Evolutionary conservation across 1,140 invertebrate genomes (phyloP), one percentile per base, ranked within the genome.

Genomic region (Phortica variegata): DNA sequence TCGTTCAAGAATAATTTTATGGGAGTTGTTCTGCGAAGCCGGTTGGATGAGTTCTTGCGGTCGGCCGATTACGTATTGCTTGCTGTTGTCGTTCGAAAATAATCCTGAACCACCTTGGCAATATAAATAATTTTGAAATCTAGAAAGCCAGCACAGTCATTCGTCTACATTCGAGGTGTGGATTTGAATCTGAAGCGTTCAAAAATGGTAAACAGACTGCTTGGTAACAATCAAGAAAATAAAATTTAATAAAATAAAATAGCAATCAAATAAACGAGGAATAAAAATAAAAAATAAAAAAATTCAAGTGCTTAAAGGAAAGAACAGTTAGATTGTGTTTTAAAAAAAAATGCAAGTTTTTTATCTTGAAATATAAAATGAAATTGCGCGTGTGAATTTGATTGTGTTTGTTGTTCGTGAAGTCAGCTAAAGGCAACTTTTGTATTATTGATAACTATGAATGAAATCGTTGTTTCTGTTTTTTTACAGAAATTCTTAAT

Each of bases 91-190:
- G 43, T 38, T 42, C 46, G 39, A 47, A 31, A 36, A 46, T 52
- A 55, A 63, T 71, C 66, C 66, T 68, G 65, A 66, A 49, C 37
- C 18, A 54, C 13, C 32, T 47, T 48, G 57, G 58, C 59, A 51
- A 58, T 73, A 73, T 73, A 73, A 70, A 73, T 73, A 73, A 73
- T 70, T 60, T 65, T 54, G 55, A 49, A 50, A 41, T 61, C 52
- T 49, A 38, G 34, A 51, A 49, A 49, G 45, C 34, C 49, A 54
- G 23, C 69, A 70, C 70, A 73, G 70, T 73, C 56, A 61, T 56
- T 70, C 57, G 53, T 65, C 65, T 58, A 58, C 70, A 66, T 70
- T 61, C 56, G 62, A 49, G 26, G 56, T 59, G 69, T 73, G 65
- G 65, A 73, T 65, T 69, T 65, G 55, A 54, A 65, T 52, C 63